Percentiles rank a stretch among this genome's conserved stretches.
Conservation (phyloP, 2,888 invertebrate genomes). For the Salticus scenicus region DNA sequence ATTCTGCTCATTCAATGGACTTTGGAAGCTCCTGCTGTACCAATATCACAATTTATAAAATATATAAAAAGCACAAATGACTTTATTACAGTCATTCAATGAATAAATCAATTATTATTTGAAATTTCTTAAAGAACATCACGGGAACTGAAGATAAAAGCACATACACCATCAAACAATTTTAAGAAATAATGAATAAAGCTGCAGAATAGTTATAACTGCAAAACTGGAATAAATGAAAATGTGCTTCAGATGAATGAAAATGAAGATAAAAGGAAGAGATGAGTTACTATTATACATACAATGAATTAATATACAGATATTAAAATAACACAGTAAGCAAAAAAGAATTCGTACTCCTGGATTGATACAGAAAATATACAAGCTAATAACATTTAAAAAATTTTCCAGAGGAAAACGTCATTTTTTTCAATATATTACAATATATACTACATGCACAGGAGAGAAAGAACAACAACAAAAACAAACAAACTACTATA, state of each 20-base stretch:
- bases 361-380: not conserved
- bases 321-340: not conserved
- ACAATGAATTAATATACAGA: conserved; percentile 9
- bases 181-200: no score
- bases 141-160: no score
- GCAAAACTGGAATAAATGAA: not conserved
- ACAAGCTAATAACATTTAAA: not conserved
- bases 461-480: not conserved
- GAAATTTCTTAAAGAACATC: no score
- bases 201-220: not conserved
- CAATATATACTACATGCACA: conserved; percentile 8
- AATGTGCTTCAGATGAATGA: not conserved
- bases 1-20: no score
- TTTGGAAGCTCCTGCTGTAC: no score
- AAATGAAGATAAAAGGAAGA: not conserved
- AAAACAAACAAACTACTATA: conserved; percentile 29
- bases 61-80: no score
- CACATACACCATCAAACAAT: no score
- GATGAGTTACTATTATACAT: not conserved
- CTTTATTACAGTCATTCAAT: no score
- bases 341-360: not conserved
- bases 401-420: not conserved
- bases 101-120: no score
- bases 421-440: not conserved
- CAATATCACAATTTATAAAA: no score